Evolutionary conservation across 2,888 invertebrate species (phyloP).

Genomic region (Platerodrilus igneus): DNA sequence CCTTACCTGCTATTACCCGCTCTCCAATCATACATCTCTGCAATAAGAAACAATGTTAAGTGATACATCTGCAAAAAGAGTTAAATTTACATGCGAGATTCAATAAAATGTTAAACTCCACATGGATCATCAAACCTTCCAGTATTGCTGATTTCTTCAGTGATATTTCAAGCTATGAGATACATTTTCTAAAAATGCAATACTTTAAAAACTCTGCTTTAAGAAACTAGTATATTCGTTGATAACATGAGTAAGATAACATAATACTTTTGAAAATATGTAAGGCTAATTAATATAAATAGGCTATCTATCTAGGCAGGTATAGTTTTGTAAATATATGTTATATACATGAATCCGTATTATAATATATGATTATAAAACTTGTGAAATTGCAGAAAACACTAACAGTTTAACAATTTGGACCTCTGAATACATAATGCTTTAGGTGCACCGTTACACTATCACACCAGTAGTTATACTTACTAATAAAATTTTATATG

Average conservation of each 20-base stretch:
- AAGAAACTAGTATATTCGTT: constrained; percentile 50
- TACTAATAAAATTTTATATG: constrained; percentile 28
- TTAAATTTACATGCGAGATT: too few relatives aligned
- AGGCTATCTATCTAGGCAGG: constrained; percentile 46
- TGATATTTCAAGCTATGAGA: too few relatives aligned
- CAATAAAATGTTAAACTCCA: too few relatives aligned
- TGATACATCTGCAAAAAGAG: too few relatives aligned
- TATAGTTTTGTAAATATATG: constrained; percentile 31
- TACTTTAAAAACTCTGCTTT: too few relatives aligned
- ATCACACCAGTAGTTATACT: constrained; percentile 47
- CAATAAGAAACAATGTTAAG: too few relatives aligned
- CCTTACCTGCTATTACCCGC: too few relatives aligned
- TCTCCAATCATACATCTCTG: too few relatives aligned
- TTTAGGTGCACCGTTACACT: constrained; percentile 48
- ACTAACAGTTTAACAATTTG: constrained; percentile 50
- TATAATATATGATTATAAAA: constrained; percentile 48
- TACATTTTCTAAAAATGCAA: too few relatives aligned
- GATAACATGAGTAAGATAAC: constrained; percentile 48
- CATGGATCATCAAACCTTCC: too few relatives aligned
- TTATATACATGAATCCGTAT: constrained; percentile 38
- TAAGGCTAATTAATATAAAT: constrained; percentile 45
- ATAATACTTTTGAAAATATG: constrained; percentile 47
- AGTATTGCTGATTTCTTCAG: too few relatives aligned
- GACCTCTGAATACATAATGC: constrained; percentile 47
- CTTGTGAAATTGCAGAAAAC: constrained; percentile 51